These are phyloP conservation scores for Protula sp. DNA, from an alignment of 2,888 invertebrate genomes.

Conservation along the genomic window DNA sequence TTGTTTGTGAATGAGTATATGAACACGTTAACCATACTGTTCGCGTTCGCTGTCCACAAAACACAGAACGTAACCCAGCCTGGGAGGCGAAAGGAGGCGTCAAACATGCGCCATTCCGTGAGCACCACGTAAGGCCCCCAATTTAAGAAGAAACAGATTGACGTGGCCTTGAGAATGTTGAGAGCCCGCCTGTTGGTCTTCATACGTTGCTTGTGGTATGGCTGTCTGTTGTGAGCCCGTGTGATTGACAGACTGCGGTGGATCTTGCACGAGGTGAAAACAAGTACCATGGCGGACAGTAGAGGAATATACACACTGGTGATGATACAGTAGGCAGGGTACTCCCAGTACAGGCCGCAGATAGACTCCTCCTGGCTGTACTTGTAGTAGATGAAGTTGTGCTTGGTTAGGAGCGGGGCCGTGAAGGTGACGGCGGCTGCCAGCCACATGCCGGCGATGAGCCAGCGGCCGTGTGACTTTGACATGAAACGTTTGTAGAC, in stretches of 20 bases:
- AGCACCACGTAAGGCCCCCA: not conserved
- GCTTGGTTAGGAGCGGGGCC: constrained; percentile 1
- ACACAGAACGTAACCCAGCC: not conserved
- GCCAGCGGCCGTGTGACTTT: no score
- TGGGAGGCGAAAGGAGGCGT: not conserved
- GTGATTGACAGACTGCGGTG: not conserved
- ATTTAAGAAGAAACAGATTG: not conserved
- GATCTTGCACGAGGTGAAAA: not conserved
- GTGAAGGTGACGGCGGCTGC: not conserved
- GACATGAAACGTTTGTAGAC: constrained; percentile 3
- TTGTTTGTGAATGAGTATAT: not conserved
- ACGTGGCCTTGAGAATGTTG: not conserved
- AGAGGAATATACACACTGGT: not conserved
- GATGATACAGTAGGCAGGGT: not conserved
- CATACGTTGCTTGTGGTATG: not conserved
- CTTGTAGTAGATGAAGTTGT: constrained; percentile 1
- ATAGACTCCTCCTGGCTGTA: not conserved
- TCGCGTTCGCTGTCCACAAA: not conserved
- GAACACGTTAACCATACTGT: constrained; percentile 2
- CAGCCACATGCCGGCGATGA: not conserved
- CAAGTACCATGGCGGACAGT: not conserved
- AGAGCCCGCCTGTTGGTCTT: not conserved
- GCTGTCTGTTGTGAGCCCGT: not conserved
- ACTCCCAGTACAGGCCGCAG: constrained; percentile 2
- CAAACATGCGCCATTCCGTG: not conserved